Conservation (phyloP, 1,140 invertebrate genomes). For the Zaprionus lachaisei region DNA sequence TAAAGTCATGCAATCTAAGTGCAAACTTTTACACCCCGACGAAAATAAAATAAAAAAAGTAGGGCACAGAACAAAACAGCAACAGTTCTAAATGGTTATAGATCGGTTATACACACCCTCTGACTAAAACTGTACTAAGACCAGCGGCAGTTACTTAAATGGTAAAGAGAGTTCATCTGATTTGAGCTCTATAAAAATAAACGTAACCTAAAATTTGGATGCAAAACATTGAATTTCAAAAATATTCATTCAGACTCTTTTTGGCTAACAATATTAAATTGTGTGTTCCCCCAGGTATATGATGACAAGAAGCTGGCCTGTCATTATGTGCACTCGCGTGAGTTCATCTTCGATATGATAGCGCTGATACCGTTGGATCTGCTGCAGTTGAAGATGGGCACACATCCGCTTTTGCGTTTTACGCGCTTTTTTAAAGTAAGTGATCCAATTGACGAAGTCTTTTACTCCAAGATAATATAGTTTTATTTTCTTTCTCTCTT, state of each 20-base stretch:
- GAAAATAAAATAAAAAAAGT: not conserved
- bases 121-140: too few species aligned
- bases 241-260: not conserved
- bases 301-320: constrained; percentile 94
- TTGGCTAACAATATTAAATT: not conserved
- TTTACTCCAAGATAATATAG: too few species aligned
- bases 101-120: too few species aligned
- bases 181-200: too few species aligned
- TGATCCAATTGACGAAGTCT: not conserved
- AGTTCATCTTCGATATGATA: constrained; percentile 94
- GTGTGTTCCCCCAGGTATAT: constrained; percentile 87
- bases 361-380: constrained; percentile 94
- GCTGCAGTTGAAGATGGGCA: constrained; percentile 91
- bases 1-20: constrained; percentile 3
- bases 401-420: constrained; percentile 92
- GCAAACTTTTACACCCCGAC: not conserved
- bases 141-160: too few species aligned
- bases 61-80: not conserved
- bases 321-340: constrained; percentile 94
- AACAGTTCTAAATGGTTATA: not conserved
- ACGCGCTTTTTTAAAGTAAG: constrained; percentile 92
- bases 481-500: not conserved
- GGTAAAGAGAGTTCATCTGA: too few species aligned
- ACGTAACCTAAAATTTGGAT: too few species aligned
- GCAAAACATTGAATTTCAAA: too few species aligned